These are phyloP conservation scores for Amblyteles armatorius DNA, from an alignment of 2,888 invertebrate genomes.

Conservation along the genomic window DNA sequence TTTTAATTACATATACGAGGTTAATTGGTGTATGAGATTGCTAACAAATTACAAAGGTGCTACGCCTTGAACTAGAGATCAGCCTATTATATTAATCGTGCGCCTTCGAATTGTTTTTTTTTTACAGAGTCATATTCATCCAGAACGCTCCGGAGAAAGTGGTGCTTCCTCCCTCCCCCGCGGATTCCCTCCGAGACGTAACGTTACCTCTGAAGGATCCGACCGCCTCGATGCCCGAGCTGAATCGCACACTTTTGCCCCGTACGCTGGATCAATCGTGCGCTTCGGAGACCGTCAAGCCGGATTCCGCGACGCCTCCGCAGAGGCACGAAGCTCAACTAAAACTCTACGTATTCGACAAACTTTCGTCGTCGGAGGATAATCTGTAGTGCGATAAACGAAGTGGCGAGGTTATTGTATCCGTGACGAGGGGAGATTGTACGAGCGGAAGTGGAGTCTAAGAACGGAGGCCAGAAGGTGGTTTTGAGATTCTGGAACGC, in stretches of 20 bases:
- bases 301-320: conserved; percentile 74
- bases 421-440: not conserved
- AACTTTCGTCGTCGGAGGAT: conserved; percentile 81
- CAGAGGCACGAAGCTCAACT: conserved; percentile 81
- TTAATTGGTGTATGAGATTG: too few relatives aligned
- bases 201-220: conserved; percentile 81
- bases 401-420: not conserved
- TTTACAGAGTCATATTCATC: conserved; percentile 93
- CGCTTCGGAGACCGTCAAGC: conserved; percentile 80
- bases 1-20: too few relatives aligned
- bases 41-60: not conserved
- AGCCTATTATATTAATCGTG: not conserved
- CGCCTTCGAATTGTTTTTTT: not conserved
- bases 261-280: conserved; percentile 80
- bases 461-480: conserved; percentile 20
- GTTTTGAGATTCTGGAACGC: conserved; percentile 26
- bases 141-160: conserved; percentile 96
- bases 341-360: conserved; percentile 82
- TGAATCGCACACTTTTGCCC: conserved; percentile 79
- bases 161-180: conserved; percentile 88
- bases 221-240: conserved; percentile 81
- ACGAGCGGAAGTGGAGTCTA: conserved; percentile 44
- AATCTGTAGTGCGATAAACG: conserved; percentile 77
- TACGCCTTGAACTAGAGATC: too few relatives aligned
- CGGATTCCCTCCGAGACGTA: conserved; percentile 81